Base-by-base conservation (phyloP, 2,113 vertebrate genomes). In the Lampris incognitus region DNA sequence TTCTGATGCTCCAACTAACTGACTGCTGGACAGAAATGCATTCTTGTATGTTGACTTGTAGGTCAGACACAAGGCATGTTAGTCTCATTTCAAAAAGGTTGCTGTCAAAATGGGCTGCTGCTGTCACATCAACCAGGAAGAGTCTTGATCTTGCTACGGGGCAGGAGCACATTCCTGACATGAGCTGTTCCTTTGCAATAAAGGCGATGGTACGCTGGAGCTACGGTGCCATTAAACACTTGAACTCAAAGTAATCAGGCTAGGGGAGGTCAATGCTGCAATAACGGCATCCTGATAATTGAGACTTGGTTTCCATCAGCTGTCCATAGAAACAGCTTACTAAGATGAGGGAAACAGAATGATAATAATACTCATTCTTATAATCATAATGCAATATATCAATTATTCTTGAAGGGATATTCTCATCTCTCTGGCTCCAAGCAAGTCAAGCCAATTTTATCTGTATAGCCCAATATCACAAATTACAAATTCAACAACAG, bases 41-140 rank as follows among this genome's bases (percentile, higher is more conserved):
- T 87, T 86, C 80, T 73, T 84, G 58, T n/a, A 66, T 56, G 69
- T 52, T 55, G 84, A 79, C 24, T 66, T 62, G 54, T 13, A 72
- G 50, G 71, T 87, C 58, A 66, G 78, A 82, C 56, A 70, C 8
- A n/a, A 67, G 68, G 74, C 39, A 54, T 55, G 46, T 2, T 9
- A 3, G 69, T 4, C 48, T 38, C 9, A 66, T 64, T 3, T 37
- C 9, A 24, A 24, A 0, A 39, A 59, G 57, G 5, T 24, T 24
- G 66, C 36, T 71, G 42, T 37, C 13, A 52, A 82, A 66, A 44
- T 8, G 11, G 72, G 65, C 57, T 10, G 41, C 61, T 24, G 1
- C 61, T n/a, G 61, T 42, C 61, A 65, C 66, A 57, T 9, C 5
- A 13, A 41, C 54, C 42, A 40, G 48, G 52, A 13, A 6, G 38